phyloP scores from a whole-genome alignment of 2,888 invertebrate species.

The Molanna angustata region DNA sequence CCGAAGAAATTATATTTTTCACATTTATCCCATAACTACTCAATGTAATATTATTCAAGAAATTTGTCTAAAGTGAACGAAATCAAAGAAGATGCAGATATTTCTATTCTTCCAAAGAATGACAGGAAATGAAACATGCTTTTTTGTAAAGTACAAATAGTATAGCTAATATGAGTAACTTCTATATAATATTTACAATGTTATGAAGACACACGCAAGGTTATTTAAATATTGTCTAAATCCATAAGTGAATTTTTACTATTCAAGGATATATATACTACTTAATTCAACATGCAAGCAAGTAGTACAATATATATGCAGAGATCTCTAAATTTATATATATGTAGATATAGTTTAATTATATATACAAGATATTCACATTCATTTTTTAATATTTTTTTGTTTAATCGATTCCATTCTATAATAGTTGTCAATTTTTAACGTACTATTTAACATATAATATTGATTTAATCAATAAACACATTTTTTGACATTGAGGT shows the following conservation, averaged over 20 bases:
- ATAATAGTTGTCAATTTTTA: conserved; percentile 18
- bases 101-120: too few species aligned
- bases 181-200: too few species aligned
- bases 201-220: conserved; percentile 17
- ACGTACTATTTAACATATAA: too few species aligned
- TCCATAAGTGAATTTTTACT: conserved; percentile 32
- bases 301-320: conserved; percentile 19
- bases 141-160: too few species aligned
- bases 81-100: too few species aligned
- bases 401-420: conserved; percentile 12
- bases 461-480: too few species aligned
- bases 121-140: too few species aligned
- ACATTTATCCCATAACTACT: conserved; percentile 9
- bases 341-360: conserved; percentile 14
- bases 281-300: conserved; percentile 27
- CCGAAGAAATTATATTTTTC: conserved; percentile 3
- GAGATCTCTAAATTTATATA: conserved; percentile 16
- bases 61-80: neutral
- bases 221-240: conserved; percentile 29
- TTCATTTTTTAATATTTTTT: conserved; percentile 8
- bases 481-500: too few species aligned
- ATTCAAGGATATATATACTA: too few species aligned
- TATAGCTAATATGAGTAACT: too few species aligned
- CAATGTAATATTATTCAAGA: neutral
- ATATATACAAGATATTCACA: conserved; percentile 25